Percentiles rank a stretch among this genome's conserved stretches.
Evolutionary conservation across 2,113 vertebrate species (phyloP).

Genomic region (Lepisosteus osseus): DNA sequence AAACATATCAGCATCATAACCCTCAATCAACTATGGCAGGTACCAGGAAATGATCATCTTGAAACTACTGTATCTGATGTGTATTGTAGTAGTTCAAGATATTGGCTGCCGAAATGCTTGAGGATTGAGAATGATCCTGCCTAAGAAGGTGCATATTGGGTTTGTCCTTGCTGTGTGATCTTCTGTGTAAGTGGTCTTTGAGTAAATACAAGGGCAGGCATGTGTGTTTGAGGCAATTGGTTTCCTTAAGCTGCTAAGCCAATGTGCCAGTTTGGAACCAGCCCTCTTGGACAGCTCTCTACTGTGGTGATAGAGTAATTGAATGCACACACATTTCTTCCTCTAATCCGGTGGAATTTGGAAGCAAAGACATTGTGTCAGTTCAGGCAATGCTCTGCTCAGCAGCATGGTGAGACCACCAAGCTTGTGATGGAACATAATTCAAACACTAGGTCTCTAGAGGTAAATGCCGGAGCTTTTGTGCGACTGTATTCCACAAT

Average conservation of each 20-base stretch:
- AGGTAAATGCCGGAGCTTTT: constrained; percentile 31
- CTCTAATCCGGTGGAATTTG: background rate
- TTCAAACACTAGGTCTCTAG: constrained; percentile 27
- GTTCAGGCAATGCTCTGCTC: background rate
- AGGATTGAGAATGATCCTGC: too few relatives aligned
- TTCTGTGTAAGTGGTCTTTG: too few relatives aligned
- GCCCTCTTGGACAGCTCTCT: background rate
- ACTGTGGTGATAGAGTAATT: constrained; percentile 1
- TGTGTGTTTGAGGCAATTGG: background rate
- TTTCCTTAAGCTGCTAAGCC: background rate
- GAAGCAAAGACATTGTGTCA: constrained; percentile 5
- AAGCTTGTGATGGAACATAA: constrained; percentile 25
- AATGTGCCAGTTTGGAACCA: background rate
- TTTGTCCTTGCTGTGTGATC: too few relatives aligned
- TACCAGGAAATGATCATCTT: too few relatives aligned
- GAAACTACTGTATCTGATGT: too few relatives aligned
- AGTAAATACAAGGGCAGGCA: background rate
- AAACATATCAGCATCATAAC: too few relatives aligned
- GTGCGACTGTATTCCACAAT: constrained; percentile 52
- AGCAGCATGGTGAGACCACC: constrained; percentile 24
- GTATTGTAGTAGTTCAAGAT: too few relatives aligned
- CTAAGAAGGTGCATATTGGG: too few relatives aligned
- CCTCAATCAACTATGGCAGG: too few relatives aligned
- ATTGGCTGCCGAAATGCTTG: too few relatives aligned
- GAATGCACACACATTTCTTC: background rate